Evolutionary conservation across 2,888 invertebrate species (phyloP), one percentile per base, ranked within the genome.

Genomic region (Hesperia comma): DNA sequence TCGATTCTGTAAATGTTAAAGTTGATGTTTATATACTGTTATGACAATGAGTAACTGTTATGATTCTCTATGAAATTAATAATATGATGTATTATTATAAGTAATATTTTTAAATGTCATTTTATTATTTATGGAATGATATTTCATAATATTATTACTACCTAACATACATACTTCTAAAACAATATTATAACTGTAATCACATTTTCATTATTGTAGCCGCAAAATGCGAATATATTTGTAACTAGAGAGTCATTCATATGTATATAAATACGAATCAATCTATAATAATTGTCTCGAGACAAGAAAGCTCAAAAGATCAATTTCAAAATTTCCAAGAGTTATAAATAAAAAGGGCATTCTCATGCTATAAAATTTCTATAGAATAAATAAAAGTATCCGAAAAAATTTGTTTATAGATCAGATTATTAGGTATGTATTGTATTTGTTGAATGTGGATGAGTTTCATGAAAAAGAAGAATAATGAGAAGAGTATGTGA

Each of bases 121-220:
- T 26, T 26, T 26, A 26, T 26, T 26, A 26, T 26, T 26, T n/a
- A 53, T 53, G 53, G 53, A 53, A 53, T 53, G 53, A 53, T 53
- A 32, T 53, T 26, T 53, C n/a, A 53, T 26, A 53, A 49, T 19
- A 19, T 10, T 49, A 49, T 49, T 49, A 49, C 49, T 49, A 19
- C 19, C 2, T 26, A 26, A 21, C 26, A 53, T 53, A 53, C 12
- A 51, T 26, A 51, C 1, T 14, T 53, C 53, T 26, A 26, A 26
- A 26, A 53, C n/a, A 32, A 32, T 53, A 53, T 32, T 53, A 32
- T 32, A 26, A 53, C 6, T 26, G 21, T 53, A n/a, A 53, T 53
- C 53, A 53, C 53, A 53, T 26, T 32, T 53, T 51, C 51, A 51
- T 51, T 51, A 51, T 51, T 51, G 51, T 51, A 14, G 21, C 51